Conservation (phyloP, 2,888 invertebrate species). For the Platycheirus albimanus region DNA sequence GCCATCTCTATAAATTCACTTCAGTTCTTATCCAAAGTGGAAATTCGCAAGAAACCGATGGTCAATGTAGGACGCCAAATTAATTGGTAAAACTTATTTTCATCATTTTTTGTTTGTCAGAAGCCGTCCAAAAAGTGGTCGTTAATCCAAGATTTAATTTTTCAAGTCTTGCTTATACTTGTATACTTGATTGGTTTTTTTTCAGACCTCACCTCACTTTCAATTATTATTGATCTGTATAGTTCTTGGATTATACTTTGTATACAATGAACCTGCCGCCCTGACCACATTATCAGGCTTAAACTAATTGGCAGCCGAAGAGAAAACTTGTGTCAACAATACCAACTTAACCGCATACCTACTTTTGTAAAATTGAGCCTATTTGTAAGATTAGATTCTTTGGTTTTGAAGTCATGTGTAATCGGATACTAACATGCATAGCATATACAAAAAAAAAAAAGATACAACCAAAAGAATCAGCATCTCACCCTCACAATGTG, state of each 20-base stretch:
- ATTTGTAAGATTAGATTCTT: constrained; percentile 54
- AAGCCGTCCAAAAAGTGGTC: too few relatives aligned
- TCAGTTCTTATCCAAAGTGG: too few relatives aligned
- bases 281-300: constrained; percentile 36
- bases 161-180: too few relatives aligned
- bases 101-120: too few relatives aligned
- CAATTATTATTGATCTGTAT: too few relatives aligned
- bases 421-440: constrained; percentile 42
- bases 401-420: constrained; percentile 33
- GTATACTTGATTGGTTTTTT: too few relatives aligned
- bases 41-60: too few relatives aligned
- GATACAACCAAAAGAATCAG: constrained; percentile 20
- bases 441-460: neutral
- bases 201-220: too few relatives aligned
- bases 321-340: neutral
- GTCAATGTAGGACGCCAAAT: too few relatives aligned
- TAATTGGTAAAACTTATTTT: too few relatives aligned
- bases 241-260: neutral
- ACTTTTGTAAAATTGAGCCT: constrained; percentile 46
- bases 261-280: neutral
- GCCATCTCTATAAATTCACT: too few relatives aligned
- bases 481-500: constrained; percentile 9
- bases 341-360: constrained; percentile 43
- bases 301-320: constrained; percentile 28
- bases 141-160: too few relatives aligned